Conservation (phyloP, 2,113 vertebrate species). For the Clarias gariepinus region DNA sequence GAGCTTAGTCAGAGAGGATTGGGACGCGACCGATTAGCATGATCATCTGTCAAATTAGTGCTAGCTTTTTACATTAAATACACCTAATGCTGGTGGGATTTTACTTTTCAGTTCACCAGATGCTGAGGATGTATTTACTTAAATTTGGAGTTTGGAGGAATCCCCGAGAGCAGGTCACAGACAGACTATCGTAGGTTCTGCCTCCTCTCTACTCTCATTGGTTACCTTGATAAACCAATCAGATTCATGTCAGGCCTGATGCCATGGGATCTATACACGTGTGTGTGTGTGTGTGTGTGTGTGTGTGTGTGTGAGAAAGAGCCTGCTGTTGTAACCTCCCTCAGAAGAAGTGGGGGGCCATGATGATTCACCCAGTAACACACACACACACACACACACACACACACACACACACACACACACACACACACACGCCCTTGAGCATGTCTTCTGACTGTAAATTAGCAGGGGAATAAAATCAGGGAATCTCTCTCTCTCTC, state of each 20-base stretch:
- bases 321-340: constrained; percentile 4
- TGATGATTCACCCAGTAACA: constrained; percentile 7
- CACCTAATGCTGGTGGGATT: neutral
- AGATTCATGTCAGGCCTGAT: neutral
- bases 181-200: neutral
- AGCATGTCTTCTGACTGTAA: neutral
- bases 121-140: neutral
- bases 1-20: neutral
- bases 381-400: neutral
- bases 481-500: neutral
- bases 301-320: neutral
- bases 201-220: neutral
- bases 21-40: neutral
- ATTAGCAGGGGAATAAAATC: neutral
- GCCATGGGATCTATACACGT: neutral
- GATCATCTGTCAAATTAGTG: neutral
- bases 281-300: neutral
- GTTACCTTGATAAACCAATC: neutral
- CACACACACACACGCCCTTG: neutral
- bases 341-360: neutral
- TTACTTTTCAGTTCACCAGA: neutral
- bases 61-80: neutral
- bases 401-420: constrained; percentile 13
- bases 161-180: neutral
- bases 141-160: neutral